A percentile compares a stretch with the other conserved stretches of the same genome.
These are phyloP conservation scores for Vollenhovia emeryi DNA, from an alignment of 1,140 invertebrate genomes.

Conservation along the genomic window DNA sequence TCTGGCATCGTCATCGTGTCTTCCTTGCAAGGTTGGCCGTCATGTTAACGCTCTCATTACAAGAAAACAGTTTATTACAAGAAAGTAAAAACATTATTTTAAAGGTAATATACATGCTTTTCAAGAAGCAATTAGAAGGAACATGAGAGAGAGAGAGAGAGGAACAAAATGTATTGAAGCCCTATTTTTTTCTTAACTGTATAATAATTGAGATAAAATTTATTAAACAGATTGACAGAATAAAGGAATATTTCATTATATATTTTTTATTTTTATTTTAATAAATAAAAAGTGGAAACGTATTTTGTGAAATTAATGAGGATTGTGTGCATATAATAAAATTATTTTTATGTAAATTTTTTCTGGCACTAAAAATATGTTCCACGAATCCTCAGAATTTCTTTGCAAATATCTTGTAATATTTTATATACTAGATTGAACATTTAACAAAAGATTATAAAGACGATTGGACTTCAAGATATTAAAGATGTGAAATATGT, in stretches of 20 bases:
- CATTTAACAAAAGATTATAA: neutral
- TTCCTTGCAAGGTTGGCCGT: constrained; percentile 8
- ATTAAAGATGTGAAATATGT: neutral
- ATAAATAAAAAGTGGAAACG: neutral
- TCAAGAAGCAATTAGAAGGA: neutral
- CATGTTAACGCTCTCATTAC: constrained; percentile 40
- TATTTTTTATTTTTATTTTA: neutral
- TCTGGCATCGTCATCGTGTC: constrained; percentile 47
- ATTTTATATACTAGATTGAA: neutral
- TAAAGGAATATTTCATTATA: constrained; percentile 5
- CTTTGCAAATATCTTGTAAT: neutral
- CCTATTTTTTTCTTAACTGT: neutral
- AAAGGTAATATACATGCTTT: neutral
- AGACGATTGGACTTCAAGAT: neutral
- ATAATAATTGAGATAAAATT: constrained; percentile 1
- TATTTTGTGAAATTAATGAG: neutral
- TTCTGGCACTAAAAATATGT: neutral
- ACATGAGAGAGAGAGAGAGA: neutral
- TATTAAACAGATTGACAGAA: neutral
- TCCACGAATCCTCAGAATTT: neutral
- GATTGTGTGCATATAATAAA: neutral
- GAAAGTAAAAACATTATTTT: constrained; percentile 23
- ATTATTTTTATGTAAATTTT: neutral
- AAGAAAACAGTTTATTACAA: neutral
- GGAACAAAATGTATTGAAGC: neutral